phyloP scores from a whole-genome alignment of 1,140 invertebrate species.

The Drosophila arizonae region DNA sequence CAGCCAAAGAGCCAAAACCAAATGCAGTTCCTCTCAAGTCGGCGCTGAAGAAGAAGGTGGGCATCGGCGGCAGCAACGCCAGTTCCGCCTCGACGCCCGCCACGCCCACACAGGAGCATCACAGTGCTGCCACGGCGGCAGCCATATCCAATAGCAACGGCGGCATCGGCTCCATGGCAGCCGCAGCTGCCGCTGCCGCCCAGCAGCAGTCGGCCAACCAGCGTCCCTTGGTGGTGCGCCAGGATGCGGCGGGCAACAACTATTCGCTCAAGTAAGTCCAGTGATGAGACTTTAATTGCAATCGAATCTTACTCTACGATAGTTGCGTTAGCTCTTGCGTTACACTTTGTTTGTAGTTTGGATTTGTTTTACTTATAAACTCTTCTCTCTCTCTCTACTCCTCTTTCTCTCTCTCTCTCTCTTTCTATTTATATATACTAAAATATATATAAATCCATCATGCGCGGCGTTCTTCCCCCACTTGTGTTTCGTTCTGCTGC shows the following conservation, averaged over 20 bases:
- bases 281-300: not conserved
- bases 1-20: conserved; percentile 93
- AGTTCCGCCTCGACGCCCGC: conserved; percentile 80
- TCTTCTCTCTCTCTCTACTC: conserved; percentile 13
- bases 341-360: conserved; percentile 40
- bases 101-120: conserved; percentile 90
- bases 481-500: conserved; percentile 18
- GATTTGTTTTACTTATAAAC: conserved; percentile 42
- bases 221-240: conserved; percentile 87
- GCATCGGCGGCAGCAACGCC: conserved; percentile 82
- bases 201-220: conserved; percentile 74
- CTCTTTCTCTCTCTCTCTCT: conserved; percentile 3
- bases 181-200: conserved; percentile 67
- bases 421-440: not conserved
- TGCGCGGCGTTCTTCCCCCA: conserved; percentile 6
- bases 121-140: conserved; percentile 56
- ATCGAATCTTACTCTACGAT: not conserved
- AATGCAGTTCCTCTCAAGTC: conserved; percentile 95
- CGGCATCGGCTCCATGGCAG: conserved; percentile 71
- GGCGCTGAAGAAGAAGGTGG: conserved; percentile 93
- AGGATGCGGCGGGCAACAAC: conserved; percentile 85
- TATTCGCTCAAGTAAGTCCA: conserved; percentile 86
- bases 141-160: conserved; percentile 72
- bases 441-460: conserved; percentile 3
- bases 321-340: conserved; percentile 15